Percentiles rank a stretch among this genome's conserved stretches.
These are phyloP conservation scores for Panulirus ornatus DNA, from an alignment of 1,140 invertebrate genomes.

Conservation along the genomic window DNA sequence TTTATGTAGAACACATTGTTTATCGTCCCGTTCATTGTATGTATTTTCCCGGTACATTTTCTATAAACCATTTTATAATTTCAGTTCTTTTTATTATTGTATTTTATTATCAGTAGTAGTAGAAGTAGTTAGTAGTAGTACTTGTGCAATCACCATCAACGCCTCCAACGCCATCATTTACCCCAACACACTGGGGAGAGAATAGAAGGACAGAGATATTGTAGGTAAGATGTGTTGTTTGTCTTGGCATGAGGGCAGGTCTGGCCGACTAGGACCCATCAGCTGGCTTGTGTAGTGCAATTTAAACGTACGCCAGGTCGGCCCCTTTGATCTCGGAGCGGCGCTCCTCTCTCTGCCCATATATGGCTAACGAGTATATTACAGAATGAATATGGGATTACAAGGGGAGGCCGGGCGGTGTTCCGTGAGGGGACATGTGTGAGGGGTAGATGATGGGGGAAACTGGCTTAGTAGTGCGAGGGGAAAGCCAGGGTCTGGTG, in stretches of 20 bases:
- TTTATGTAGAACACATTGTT: too few relatives aligned
- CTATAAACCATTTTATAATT: too few relatives aligned
- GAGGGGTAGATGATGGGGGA: slow-evolving; percentile 21
- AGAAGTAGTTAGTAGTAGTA: too few relatives aligned
- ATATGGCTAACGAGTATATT: slow-evolving; percentile 73
- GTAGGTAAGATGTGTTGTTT: not conserved
- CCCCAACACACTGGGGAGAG: not conserved
- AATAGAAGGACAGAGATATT: not conserved
- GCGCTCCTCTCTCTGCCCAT: slow-evolving; percentile 63
- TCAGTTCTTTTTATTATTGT: too few relatives aligned
- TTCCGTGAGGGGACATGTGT: slow-evolving; percentile 19
- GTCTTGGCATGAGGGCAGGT: not conserved
- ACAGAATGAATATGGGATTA: slow-evolving; percentile 72
- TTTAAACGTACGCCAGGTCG: slow-evolving; percentile 68
- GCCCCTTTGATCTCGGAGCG: slow-evolving; percentile 56
- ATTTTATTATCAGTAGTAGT: too few relatives aligned
- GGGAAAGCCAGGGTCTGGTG: not conserved
- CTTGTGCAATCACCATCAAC: too few relatives aligned
- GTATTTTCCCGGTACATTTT: too few relatives aligned
- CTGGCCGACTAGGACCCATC: not conserved
- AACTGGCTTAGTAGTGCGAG: not conserved
- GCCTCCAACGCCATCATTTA: too few relatives aligned
- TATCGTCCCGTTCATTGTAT: too few relatives aligned
- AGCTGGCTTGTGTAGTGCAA: slow-evolving; percentile 57
- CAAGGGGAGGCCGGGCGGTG: slow-evolving; percentile 55